Conservation (phyloP, 2,113 vertebrate species). For the Nycticorax nycticorax region DNA sequence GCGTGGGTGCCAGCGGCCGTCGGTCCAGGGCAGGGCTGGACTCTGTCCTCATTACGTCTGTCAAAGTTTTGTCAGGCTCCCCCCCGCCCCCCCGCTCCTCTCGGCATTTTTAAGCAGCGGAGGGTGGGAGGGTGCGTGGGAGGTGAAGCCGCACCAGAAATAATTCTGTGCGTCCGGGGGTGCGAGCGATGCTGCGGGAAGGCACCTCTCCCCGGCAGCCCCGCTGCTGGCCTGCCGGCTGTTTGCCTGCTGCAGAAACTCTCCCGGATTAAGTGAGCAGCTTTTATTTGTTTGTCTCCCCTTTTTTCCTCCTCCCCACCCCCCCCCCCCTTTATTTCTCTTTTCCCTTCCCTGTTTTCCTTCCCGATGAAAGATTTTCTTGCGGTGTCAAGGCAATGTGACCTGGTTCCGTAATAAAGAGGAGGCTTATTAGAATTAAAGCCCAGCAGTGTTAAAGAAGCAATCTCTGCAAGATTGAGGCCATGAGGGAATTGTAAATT, state of each 20-base stretch:
- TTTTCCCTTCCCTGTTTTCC: neutral
- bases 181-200: neutral
- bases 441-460: slow-evolving; percentile 74
- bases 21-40: slow-evolving; percentile 31
- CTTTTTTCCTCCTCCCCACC: neutral
- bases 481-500: slow-evolving; percentile 74
- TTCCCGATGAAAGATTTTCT: slow-evolving; percentile 24
- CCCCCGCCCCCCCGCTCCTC: neutral
- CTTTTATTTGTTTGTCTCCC: neutral
- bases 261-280: neutral
- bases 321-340: neutral
- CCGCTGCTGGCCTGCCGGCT: neutral
- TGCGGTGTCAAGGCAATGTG: slow-evolving; percentile 68
- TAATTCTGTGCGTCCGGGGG: neutral
- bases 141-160: slow-evolving; percentile 37
- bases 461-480: slow-evolving; percentile 75
- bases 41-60: slow-evolving; percentile 1
- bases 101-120: neutral
- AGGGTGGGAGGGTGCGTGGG: slow-evolving; percentile 51
- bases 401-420: slow-evolving; percentile 72
- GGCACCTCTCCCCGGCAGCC: neutral
- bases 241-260: neutral
- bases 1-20: neutral
- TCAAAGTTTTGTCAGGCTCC: neutral
- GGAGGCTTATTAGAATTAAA: slow-evolving; percentile 75